Evolutionary conservation across 2,888 invertebrate species (phyloP).

Genomic region (Eulithis prunata): DNA sequence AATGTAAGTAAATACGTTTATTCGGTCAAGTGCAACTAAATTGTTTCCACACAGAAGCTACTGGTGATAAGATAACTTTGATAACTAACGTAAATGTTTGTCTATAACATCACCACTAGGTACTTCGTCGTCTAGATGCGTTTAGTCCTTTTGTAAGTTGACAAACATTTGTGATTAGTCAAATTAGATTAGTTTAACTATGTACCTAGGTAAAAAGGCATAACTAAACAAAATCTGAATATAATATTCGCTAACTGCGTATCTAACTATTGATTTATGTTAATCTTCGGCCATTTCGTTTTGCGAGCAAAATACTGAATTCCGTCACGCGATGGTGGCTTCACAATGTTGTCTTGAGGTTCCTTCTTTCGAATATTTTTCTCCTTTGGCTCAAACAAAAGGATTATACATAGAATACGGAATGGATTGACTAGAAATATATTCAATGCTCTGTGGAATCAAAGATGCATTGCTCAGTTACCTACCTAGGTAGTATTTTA

Average conservation of each 20-base stretch:
- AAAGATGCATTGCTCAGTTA: too few relatives aligned
- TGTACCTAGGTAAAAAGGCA: too few relatives aligned
- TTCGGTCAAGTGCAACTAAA: constrained; percentile 39
- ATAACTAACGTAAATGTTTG: constrained; percentile 29
- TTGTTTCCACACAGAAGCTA: constrained; percentile 34
- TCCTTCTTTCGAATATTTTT: constrained; percentile 1
- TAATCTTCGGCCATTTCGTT: constrained; percentile 56
- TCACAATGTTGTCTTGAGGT: constrained; percentile 38
- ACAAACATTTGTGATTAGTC: too few relatives aligned
- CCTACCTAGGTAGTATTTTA: too few relatives aligned
- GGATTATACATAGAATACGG: too few relatives aligned
- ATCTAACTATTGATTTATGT: constrained; percentile 64
- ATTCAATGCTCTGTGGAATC: too few relatives aligned
- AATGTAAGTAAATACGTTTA: constrained; percentile 26
- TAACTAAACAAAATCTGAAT: constrained; percentile 12
- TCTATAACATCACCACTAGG: constrained; percentile 4
- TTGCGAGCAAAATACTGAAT: constrained; percentile 57
- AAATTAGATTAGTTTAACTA: too few relatives aligned
- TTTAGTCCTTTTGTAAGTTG: not conserved
- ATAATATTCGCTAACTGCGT: constrained; percentile 42
- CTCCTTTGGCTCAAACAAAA: not conserved
- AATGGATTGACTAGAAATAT: too few relatives aligned
- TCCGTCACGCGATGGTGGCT: constrained; percentile 57
- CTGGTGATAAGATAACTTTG: constrained; percentile 43
- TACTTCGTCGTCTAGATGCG: not conserved